These are phyloP conservation scores for Cryptoblepharus egeriae DNA, from an alignment of 2,797 vertebrate genomes.

Conservation along the genomic window DNA sequence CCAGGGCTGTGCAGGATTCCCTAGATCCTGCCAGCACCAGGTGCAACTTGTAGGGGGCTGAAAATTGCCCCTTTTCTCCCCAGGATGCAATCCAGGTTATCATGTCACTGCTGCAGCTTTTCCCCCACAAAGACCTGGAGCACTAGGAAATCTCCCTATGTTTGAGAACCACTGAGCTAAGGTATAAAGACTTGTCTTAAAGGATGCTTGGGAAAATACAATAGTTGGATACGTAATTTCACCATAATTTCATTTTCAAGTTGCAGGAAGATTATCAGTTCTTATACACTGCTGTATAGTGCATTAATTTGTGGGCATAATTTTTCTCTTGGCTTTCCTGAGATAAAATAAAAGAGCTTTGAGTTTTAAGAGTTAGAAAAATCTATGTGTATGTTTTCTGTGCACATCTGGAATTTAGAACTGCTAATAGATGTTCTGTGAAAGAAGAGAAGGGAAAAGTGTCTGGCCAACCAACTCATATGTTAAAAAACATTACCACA, in stretches of 20 bases:
- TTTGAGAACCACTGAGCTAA: too few relatives aligned
- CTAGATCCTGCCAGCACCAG: too few relatives aligned
- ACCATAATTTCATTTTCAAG: neutral
- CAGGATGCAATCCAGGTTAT: too few relatives aligned
- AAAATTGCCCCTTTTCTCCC: too few relatives aligned
- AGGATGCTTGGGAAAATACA: neutral
- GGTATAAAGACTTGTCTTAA: too few relatives aligned
- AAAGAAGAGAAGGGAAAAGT: conserved; percentile 66
- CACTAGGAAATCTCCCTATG: too few relatives aligned
- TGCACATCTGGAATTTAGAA: conserved; percentile 73
- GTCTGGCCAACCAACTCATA: conserved; percentile 72
- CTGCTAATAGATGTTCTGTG: conserved; percentile 69
- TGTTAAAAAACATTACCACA: conserved; percentile 71
- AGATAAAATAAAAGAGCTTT: conserved; percentile 52
- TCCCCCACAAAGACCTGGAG: too few relatives aligned
- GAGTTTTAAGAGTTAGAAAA: conserved; percentile 59
- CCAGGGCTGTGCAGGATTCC: too few relatives aligned
- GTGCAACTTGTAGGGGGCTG: too few relatives aligned
- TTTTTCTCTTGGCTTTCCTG: conserved; percentile 52
- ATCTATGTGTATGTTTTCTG: conserved; percentile 51
- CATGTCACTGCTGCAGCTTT: too few relatives aligned
- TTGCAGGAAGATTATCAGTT: conserved; percentile 17
- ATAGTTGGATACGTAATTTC: conserved; percentile 7
- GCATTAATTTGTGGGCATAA: conserved; percentile 48
- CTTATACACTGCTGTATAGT: conserved; percentile 45